phyloP scores from a whole-genome alignment of 2,113 vertebrate species.

The Argyrosomus japonicus region DNA sequence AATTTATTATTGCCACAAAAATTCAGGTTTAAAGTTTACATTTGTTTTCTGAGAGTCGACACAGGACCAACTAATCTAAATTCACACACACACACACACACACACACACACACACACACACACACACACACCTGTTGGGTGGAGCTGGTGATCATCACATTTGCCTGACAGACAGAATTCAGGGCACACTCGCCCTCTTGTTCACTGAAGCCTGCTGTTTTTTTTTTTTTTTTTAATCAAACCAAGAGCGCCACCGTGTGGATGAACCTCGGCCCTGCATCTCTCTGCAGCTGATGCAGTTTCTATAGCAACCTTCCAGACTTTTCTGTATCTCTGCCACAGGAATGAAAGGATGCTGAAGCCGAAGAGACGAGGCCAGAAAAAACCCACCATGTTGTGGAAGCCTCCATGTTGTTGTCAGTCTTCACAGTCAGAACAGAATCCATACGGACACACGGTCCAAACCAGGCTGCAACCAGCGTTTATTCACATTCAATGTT shows the following conservation, averaged over 20 bases:
- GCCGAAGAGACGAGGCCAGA: conserved; percentile 26
- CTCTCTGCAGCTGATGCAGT: conserved; percentile 79
- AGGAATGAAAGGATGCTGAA: conserved; percentile 35
- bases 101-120: neutral
- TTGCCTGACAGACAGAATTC: too few relatives aligned
- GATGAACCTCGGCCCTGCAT: conserved; percentile 60
- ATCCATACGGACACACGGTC: neutral
- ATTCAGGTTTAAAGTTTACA: conserved; percentile 60
- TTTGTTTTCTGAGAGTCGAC: conserved; percentile 14
- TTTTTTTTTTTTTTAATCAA: conserved; percentile 30
- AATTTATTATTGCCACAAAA: conserved; percentile 40
- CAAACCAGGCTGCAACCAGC: neutral
- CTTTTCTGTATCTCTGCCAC: conserved; percentile 77
- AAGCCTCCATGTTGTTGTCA: conserved; percentile 68
- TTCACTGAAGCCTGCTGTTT: conserved; percentile 5
- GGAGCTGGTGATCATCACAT: too few relatives aligned
- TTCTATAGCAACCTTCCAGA: conserved; percentile 94
- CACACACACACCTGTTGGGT: too few relatives aligned
- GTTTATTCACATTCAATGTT: neutral
- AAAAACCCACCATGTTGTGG: conserved; percentile 68
- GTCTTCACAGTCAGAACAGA: neutral
- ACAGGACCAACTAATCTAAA: conserved; percentile 46
- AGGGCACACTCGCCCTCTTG: too few relatives aligned
- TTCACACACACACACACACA: conserved; percentile 8
- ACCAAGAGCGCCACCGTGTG: conserved; percentile 79